Evolutionary conservation across 2,888 invertebrate genomes (phyloP).

Genomic region (Pollenia griseotomentosa): DNA sequence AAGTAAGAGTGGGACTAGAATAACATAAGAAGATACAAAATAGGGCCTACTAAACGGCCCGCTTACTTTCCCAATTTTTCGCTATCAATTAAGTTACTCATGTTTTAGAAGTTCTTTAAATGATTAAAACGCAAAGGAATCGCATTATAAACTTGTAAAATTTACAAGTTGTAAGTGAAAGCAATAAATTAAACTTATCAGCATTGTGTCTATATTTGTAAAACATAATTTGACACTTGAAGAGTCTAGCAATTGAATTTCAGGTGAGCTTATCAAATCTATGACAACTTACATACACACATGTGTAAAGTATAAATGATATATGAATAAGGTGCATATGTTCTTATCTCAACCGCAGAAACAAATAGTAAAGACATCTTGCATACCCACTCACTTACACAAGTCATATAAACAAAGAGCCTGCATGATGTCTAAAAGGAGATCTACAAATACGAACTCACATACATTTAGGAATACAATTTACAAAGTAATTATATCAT

Average conservation of each 20-base stretch:
- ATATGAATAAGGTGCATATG: not conserved
- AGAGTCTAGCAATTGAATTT: conserved; percentile 43
- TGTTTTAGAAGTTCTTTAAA: not conserved
- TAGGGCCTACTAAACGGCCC: too few relatives aligned
- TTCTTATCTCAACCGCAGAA: not conserved
- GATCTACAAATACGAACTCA: not conserved
- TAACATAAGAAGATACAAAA: too few relatives aligned
- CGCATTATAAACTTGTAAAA: not conserved
- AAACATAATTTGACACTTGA: conserved; percentile 42
- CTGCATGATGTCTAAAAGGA: conserved; percentile 2
- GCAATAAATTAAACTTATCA: conserved; percentile 61
- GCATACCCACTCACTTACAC: not conserved
- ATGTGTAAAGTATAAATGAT: not conserved
- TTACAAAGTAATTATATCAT: too few relatives aligned
- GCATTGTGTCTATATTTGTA: not conserved
- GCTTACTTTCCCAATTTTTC: too few relatives aligned
- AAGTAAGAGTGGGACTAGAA: too few relatives aligned
- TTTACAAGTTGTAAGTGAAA: conserved; percentile 20
- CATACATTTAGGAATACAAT: too few relatives aligned
- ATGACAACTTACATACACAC: not conserved
- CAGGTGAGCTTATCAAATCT: conserved; percentile 45
- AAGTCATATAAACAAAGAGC: conserved; percentile 8
- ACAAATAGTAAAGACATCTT: conserved; percentile 3
- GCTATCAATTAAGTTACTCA: too few relatives aligned
- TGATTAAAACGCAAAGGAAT: not conserved